Evolutionary conservation across 2,888 invertebrate genomes (phyloP), one percentile per base, ranked within the genome.

Genomic region (Drosophila parthenogenetica): DNA sequence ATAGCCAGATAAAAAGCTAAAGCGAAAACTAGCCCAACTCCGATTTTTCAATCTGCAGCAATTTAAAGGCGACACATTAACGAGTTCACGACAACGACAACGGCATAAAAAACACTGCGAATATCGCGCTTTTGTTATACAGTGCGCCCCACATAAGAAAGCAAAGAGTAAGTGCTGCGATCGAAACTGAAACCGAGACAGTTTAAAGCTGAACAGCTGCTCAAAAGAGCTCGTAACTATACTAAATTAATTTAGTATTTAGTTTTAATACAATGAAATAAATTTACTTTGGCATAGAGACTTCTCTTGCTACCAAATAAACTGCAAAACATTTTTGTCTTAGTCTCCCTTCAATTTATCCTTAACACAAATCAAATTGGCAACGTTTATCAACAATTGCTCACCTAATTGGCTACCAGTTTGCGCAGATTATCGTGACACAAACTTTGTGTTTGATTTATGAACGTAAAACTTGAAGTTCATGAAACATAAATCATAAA

Each of bases 61-160:
- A 83, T 81, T 87, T 81, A 81, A 67, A 87, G 87, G 84, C 84
- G 83, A 83, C 84, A 83, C 84, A 84, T 83, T 83, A 83, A 83
- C 87, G 84, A 81, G 68, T 51, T 70, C 49, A 25, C 69, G 68
- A 63, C 73, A 70, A 58, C 54, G 62, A 29, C 54, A 46, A 39
- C 29, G 29, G 29, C 29, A 46, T 11, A 62, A 29, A 16, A 55
- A 60, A 35, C 25, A 46, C 63, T 42, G 55, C 55, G 51, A 69
- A 55, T 70, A 58, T 69, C 72, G 72, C 74, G 73, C 77, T 65
- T 75, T 75, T 77, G 75, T 75, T 75, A 62, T 61, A 73, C 60
- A 74, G 60, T 65, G 64, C 48, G 35, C 59, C 61, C 65, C 63
- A 72, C 39, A 64, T 45, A 40, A 14, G 48, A 57, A 32, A 35